Base-by-base conservation (phyloP, 2,888 invertebrate species). In the Xestobium rufovillosum region DNA sequence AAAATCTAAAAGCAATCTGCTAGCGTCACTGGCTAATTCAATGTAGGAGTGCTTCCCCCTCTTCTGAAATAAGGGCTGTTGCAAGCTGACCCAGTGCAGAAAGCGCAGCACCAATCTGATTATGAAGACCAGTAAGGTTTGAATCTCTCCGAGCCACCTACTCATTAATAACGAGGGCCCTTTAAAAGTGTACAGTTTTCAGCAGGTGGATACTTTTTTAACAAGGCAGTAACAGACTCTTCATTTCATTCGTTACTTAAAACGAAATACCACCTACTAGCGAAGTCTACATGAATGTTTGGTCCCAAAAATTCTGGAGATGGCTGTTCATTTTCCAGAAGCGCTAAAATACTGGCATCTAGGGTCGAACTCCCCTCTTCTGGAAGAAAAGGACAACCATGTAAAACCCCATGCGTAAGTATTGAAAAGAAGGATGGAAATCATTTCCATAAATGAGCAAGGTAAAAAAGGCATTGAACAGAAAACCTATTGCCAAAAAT, bases 261-360 rank as follows among this genome's bases (percentile, higher is more conserved):
- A 27, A 41, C 13, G 27, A 34, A 25, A 12, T 28, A 26, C 40
- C 40, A 40, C 26, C 34, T 34, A 26, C 12, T 28, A 25, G 38
- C 42, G 14, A 38, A n/a, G 17, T 41, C 38, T 23, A 6, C 13
- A 14, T 41, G 41, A 38, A 41, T 25, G 11, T 27, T 34, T 10
- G 31, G 27, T 17, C 41, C 38, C n/a, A 30, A 14, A 26, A 25
- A 14, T 9, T 35, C 38, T 34, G 34, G 31, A 26, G 36, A 14
- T 34, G 41, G 31, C 25, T 34, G 27, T 29, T 35, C 30, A 36
- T 36, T 15, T 16, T 35, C 39, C 31, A 39, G 25, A 16, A 39
- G 39, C 6, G 39, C 37, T 30, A 37, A 33, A 32, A 41, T 41
- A 41, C 30, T 41, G 15, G 41, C 12, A 17, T 41, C 37, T 11